These are phyloP conservation scores for Danio aesculapii DNA, from an alignment of 2,797 vertebrate genomes.

Conservation along the genomic window DNA sequence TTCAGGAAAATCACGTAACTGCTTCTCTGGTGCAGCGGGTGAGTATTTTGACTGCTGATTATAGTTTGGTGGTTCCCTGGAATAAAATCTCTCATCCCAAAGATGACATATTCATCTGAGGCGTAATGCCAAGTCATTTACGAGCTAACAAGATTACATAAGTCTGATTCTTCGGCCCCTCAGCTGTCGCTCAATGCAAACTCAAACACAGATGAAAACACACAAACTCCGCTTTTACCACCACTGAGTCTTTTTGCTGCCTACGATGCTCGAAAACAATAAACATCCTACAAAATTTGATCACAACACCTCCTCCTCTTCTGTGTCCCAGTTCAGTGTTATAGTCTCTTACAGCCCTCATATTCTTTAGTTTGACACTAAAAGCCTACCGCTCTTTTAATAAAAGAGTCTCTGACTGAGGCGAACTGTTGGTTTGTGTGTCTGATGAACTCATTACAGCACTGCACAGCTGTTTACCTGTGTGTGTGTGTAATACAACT, in stretches of 20 bases:
- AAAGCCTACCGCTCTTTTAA: constrained; percentile 26
- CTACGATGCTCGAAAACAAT: constrained; percentile 42
- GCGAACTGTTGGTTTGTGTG: background rate
- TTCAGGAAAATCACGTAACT: constrained; percentile 9
- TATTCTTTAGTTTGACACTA: constrained; percentile 36
- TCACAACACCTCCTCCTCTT: constrained; percentile 14
- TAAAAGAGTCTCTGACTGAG: background rate
- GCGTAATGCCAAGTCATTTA: constrained; percentile 18
- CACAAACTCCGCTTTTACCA: background rate
- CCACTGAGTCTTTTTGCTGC: constrained; percentile 15
- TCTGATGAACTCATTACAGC: constrained; percentile 3
- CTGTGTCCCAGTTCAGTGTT: constrained; percentile 14
- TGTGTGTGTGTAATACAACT: background rate
- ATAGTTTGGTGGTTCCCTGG: constrained; percentile 2
- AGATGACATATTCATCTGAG: constrained; percentile 6
- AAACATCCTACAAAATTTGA: constrained; percentile 25
- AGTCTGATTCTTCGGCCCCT: background rate
- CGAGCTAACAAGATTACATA: constrained; percentile 24
- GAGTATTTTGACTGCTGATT: constrained; percentile 7
- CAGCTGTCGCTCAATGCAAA: background rate
- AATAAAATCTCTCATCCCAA: constrained; percentile 22
- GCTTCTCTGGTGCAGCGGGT: background rate
- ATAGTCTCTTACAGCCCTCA: constrained; percentile 21
- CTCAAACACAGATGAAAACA: constrained; percentile 8
- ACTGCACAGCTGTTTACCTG: constrained; percentile 1